phyloP scores from a whole-genome alignment of 1,140 invertebrate genomes.

The Asbolus verrucosus region DNA sequence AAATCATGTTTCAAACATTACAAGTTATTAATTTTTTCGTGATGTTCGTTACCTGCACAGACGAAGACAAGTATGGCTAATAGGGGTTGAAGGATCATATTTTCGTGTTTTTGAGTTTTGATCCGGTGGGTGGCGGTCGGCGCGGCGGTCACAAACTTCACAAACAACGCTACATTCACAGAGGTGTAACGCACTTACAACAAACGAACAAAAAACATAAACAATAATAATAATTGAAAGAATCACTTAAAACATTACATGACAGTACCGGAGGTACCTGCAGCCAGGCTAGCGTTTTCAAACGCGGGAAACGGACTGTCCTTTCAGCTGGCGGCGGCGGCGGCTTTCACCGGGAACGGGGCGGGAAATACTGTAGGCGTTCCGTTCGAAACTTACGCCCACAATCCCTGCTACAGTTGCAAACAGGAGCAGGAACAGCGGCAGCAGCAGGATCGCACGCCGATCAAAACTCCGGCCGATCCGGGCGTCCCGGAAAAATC shows the following conservation, averaged over 20 bases:
- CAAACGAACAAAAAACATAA: conserved; percentile 31
- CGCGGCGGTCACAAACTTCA: background rate
- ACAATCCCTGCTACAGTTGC: conserved; percentile 30
- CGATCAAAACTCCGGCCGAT: conserved; percentile 1
- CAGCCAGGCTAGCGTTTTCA: conserved; percentile 27
- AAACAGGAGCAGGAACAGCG: conserved; percentile 27
- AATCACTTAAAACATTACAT: conserved; percentile 39
- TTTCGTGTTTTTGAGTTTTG: background rate
- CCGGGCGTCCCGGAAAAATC: conserved; percentile 22
- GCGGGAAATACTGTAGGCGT: conserved; percentile 23
- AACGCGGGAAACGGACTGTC: conserved; percentile 30
- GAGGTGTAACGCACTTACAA: conserved; percentile 15
- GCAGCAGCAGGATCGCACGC: conserved; percentile 7
- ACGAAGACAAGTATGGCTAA: conserved; percentile 20
- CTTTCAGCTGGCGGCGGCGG: conserved; percentile 19
- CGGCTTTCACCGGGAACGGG: conserved; percentile 24
- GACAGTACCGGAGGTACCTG: conserved; percentile 34
- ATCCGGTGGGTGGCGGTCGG: conserved; percentile 1
- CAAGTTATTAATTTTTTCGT: too few relatives aligned
- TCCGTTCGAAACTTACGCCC: conserved; percentile 10
- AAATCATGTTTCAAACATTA: too few relatives aligned
- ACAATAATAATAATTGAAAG: conserved; percentile 36
- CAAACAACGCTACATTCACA: conserved; percentile 25
- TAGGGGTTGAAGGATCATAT: conserved; percentile 24
- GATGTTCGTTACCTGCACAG: conserved; percentile 30